phyloP scores from a whole-genome alignment of 2,888 invertebrate species.

The Adelphocoris suturalis region DNA sequence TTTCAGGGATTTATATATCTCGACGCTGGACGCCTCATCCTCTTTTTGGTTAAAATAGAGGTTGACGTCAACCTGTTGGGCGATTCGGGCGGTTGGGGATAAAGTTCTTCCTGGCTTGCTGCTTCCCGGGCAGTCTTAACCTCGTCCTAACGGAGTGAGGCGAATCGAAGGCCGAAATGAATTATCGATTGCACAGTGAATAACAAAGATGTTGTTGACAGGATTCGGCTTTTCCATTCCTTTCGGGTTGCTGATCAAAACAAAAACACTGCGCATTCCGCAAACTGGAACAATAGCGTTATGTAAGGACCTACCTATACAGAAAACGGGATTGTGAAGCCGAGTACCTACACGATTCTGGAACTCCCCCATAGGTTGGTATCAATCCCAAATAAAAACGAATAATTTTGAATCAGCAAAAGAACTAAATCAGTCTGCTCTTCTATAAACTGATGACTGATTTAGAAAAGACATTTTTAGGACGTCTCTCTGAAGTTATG shows the following conservation, averaged over 20 bases:
- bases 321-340: no score
- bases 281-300: not conserved
- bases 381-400: no score
- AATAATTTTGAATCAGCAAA: no score
- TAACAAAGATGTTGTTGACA: not conserved
- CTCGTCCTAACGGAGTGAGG: not conserved
- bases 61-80: slow-evolving; percentile 19
- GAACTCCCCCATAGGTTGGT: no score
- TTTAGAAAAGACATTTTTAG: no score
- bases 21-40: not conserved
- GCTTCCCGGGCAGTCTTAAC: not conserved
- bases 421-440: no score
- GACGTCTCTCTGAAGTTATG: no score
- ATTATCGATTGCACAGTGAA: slow-evolving; percentile 8
- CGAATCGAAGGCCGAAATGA: slow-evolving; percentile 15
- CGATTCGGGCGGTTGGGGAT: not conserved
- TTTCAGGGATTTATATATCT: not conserved
- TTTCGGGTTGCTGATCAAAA: not conserved
- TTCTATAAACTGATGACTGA: no score
- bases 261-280: not conserved
- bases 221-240: not conserved
- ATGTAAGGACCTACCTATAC: not conserved
- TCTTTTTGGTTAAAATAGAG: not conserved
- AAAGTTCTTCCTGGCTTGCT: not conserved
- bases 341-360: no score